Evolutionary conservation across 2,888 invertebrate species (phyloP).

Genomic region (Apamea sordens): DNA sequence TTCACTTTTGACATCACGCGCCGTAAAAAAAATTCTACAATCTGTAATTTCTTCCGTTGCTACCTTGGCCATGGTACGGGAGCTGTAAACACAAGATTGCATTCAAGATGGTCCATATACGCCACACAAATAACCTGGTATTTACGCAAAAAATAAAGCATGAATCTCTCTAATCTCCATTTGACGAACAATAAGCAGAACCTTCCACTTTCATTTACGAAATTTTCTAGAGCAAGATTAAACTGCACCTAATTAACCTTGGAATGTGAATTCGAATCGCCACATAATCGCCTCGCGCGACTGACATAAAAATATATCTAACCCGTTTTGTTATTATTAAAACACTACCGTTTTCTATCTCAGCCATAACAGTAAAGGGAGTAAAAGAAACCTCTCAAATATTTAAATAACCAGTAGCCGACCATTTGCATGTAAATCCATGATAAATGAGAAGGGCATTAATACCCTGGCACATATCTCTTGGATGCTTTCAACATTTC

Average conservation of each 20-base stretch:
- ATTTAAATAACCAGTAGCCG: conserved; percentile 36
- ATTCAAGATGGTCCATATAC: neutral
- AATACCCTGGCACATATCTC: conserved; percentile 40
- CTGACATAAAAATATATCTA: conserved; percentile 13
- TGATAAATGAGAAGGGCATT: conserved; percentile 60
- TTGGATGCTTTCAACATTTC: conserved; percentile 23
- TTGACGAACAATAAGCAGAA: neutral
- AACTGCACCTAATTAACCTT: conserved; percentile 10
- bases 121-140: neutral
- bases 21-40: neutral
- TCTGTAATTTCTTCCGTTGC: neutral
- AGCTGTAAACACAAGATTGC: neutral
- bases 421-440: conserved; percentile 47
- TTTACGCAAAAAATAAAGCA: neutral
- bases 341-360: conserved; percentile 36
- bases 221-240: conserved; percentile 23
- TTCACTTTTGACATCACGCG: neutral
- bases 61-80: neutral
- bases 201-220: neutral
- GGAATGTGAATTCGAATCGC: conserved; percentile 35
- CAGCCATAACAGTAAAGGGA: conserved; percentile 40
- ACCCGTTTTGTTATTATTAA: conserved; percentile 32
- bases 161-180: neutral
- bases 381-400: conserved; percentile 40
- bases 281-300: conserved; percentile 18